Evolutionary conservation across 2,888 invertebrate species (phyloP), one percentile per base, ranked within the genome.

Genomic region (Mythimna pallens): DNA sequence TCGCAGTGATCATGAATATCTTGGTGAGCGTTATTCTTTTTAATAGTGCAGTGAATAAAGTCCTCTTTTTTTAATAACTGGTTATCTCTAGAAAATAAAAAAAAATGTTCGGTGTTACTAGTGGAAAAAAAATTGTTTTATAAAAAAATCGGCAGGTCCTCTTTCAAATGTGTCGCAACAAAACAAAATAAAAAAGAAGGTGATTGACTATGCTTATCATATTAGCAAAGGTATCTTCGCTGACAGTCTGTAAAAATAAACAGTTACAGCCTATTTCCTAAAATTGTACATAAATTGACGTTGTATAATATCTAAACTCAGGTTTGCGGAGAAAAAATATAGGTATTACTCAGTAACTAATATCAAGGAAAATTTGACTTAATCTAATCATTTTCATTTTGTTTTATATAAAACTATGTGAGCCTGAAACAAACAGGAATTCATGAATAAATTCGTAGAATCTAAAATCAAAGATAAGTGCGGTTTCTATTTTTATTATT

Each of bases 1-100:
- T 77, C 85, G 72, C 81, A 83, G 83, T 88, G 81, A 85, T 75
- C 82, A 91, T 92, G 92, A 87, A 87, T 88, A 87, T 79, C 81
- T 87, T 90, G 88, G 92, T 91, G 89, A 92, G 91, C 68, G 70
- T 64, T 65, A 20, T 75, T 72, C 72, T 58, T 70, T 68, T 59
- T 67, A 71, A 81, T 66, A 64, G 80, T 80, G 76, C 74, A 70
- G 70, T 75, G 81, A 34, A 79, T 65, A 61, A 17, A 50, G 17
- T 22, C 22, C 20, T 20, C 7, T 30, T 66, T 34, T 74, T 52
- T 58, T 10, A 34, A 36, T 30, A 14, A 17, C 30, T 57, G 3
- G 0, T 8, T 47, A 47, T 0, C 22, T 20, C 3, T 34, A 0
- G 1, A 3, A 6, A 30, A 36, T 17, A 34, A 54, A 9, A n/a